Evolutionary conservation across 2,113 vertebrate genomes (phyloP), one percentile per base, ranked within the genome.

Genomic region (Amphilophus citrinellus): DNA sequence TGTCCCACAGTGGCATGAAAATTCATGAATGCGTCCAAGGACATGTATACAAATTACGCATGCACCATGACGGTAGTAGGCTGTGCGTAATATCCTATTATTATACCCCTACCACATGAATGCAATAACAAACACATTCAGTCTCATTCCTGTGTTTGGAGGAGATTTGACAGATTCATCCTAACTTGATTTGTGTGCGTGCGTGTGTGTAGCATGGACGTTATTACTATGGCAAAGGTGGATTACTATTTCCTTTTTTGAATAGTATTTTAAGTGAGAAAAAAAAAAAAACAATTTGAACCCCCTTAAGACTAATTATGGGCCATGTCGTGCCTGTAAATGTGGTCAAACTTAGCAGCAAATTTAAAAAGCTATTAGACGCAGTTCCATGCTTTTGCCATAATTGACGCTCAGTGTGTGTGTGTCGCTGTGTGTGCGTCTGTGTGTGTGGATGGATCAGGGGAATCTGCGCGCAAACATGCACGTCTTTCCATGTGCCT

Each of bases 31-130:
- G 91, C 91, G 81, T 91, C 92, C 90, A 89, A 91, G 91, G 92
- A 94, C 92, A 91, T 92, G 92, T 87, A 81, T 62, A 82, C 88
- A 91, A 82, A 92, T 94, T 94, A 94, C 94, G 92, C 92, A 94
- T 92, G 93, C 90, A 93, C 88, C 88, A 62, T 91, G 91, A 87
- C 89, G 89, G 85, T 44, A 88, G 91, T 86, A 87, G 90, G 84
- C 85, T 91, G 91, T 89, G 93, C 93, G 91, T 92, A 92, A 93
- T 85, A 66, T 92, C 90, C 86, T 91, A 37, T 92, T 89, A 66
- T 88, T 89, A 58, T 85, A 57, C 73, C 82, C 62, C 27, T 57
- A 50, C 30, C 27, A 68, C 63, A 85, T 79, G 83, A 90, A 89
- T 88, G 88, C 79, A 84, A 66, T 75, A 53, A 88, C 78, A 76